A percentile compares a stretch with the other conserved stretches of the same genome.
Evolutionary conservation across 2,797 vertebrate genomes (phyloP).

Genomic region (Triplophysa yarkandensis): DNA sequence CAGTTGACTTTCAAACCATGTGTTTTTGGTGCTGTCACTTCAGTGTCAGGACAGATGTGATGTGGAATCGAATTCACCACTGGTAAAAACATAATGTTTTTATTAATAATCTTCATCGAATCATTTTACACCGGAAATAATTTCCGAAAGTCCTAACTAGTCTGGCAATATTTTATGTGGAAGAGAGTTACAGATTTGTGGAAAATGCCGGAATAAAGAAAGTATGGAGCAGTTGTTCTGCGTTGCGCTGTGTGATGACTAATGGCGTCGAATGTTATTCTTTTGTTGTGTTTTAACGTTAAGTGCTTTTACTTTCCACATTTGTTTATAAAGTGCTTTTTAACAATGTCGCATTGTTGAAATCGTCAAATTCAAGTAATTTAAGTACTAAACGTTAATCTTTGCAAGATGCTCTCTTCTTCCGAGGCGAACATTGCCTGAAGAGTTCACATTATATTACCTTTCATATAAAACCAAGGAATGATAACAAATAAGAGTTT

Average conservation of each 20-base stretch:
- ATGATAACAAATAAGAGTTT: not conserved
- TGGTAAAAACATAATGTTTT: too few relatives aligned
- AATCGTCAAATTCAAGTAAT: not conserved
- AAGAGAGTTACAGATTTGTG: too few relatives aligned
- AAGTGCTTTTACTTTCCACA: not conserved
- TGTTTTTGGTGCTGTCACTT: constrained; percentile 3
- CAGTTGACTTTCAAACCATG: constrained; percentile 22
- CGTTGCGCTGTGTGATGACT: not conserved
- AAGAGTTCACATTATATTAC: not conserved
- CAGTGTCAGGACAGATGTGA: not conserved
- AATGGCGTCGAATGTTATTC: not conserved
- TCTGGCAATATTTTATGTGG: not conserved
- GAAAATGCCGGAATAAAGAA: too few relatives aligned
- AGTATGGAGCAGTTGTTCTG: not conserved
- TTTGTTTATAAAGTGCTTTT: too few relatives aligned
- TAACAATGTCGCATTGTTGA: too few relatives aligned
- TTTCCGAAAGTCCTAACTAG: not conserved
- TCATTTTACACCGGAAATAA: not conserved
- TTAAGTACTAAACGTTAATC: not conserved
- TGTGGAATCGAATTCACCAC: too few relatives aligned
- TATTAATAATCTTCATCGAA: not conserved
- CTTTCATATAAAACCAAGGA: not conserved
- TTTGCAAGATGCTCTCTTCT: not conserved
- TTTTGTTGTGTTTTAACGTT: too few relatives aligned
- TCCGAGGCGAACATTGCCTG: not conserved